Conservation (phyloP, 2,797 vertebrate genomes). For the Notamacropus eugenii region DNA sequence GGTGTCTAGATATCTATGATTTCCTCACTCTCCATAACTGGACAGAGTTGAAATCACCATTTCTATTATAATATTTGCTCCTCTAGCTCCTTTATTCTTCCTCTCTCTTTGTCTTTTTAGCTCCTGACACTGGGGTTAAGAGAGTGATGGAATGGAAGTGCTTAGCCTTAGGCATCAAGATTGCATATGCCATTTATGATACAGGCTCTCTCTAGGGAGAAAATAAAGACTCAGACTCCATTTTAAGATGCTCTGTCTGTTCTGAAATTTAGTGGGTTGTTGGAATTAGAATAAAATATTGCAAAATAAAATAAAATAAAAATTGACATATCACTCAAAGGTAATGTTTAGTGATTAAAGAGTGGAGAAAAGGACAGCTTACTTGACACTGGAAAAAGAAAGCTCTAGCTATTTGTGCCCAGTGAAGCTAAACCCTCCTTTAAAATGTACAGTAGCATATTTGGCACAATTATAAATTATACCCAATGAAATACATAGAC, state of each 20-base stretch:
- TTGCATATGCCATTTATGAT: not conserved
- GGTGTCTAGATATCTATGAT: not conserved
- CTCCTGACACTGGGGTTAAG: not conserved
- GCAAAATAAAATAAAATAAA: not conserved
- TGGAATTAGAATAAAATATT: not conserved
- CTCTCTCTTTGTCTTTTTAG: not conserved
- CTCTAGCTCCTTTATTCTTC: not conserved
- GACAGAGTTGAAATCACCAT: not conserved
- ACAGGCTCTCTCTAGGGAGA: not conserved
- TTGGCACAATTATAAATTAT: not conserved
- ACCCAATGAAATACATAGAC: not conserved
- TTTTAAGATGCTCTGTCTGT: not conserved
- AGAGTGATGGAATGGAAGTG: not conserved
- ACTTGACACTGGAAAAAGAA: not conserved
- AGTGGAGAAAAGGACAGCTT: not conserved
- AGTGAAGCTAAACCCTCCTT: not conserved
- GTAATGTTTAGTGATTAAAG: not conserved
- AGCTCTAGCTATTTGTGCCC: not conserved
- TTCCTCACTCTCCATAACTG: not conserved
- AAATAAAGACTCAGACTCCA: not conserved
- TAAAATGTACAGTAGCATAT: not conserved
- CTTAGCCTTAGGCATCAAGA: not conserved
- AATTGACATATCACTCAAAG: not conserved
- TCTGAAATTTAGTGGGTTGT: not conserved
- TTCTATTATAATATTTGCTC: not conserved